These are phyloP conservation scores for Muntiacus muntjak DNA, from an alignment of 2,113 vertebrate genomes.

Conservation along the genomic window DNA sequence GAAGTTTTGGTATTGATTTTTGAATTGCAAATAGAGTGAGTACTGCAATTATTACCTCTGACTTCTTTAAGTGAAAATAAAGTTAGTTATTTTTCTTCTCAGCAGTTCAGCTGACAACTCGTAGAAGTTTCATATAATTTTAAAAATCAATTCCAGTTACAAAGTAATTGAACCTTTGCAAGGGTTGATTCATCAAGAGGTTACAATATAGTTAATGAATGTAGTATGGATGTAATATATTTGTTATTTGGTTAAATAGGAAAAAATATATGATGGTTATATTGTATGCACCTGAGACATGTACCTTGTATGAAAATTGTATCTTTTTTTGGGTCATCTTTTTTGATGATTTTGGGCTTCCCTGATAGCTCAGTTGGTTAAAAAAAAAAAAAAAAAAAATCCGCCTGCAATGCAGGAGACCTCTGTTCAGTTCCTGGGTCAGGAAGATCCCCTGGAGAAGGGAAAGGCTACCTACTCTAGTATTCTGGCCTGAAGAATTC, in stretches of 20 bases:
- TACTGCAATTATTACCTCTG: not conserved
- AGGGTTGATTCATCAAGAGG: not conserved
- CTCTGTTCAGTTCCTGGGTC: not conserved
- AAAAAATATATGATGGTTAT: not conserved
- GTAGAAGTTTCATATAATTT: not conserved
- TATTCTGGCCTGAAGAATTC: not conserved
- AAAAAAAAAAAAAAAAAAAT: not conserved
- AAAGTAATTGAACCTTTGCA: not conserved
- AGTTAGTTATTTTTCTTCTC: not conserved
- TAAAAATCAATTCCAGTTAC: slow-evolving; percentile 8
- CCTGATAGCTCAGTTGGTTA: not conserved
- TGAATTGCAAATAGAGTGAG: not conserved
- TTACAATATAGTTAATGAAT: not conserved
- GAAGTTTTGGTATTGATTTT: slow-evolving; percentile 11
- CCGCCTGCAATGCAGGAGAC: not conserved
- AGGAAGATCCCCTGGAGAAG: not conserved
- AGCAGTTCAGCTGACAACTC: slow-evolving; percentile 27
- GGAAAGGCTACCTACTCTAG: not conserved
- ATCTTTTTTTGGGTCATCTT: not conserved
- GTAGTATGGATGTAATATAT: not conserved
- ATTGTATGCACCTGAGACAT: not conserved
- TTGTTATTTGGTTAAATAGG: not conserved
- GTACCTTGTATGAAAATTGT: not conserved
- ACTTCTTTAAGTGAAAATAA: slow-evolving; percentile 38
- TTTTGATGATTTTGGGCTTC: not conserved